phyloP scores from a whole-genome alignment of 2,797 vertebrate species.

The Dermochelys coriacea region DNA sequence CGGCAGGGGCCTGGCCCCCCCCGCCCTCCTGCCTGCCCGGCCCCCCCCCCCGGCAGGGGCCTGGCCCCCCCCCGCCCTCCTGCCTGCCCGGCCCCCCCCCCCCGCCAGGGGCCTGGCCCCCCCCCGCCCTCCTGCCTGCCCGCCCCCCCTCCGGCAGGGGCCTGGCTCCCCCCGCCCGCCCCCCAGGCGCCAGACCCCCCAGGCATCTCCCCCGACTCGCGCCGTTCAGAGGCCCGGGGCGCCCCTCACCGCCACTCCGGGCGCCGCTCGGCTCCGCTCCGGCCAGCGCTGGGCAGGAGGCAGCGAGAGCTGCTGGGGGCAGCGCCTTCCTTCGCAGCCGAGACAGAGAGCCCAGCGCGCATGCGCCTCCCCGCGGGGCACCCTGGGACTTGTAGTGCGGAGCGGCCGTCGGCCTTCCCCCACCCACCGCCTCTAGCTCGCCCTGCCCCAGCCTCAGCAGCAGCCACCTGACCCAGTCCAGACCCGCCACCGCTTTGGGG shows the following conservation, averaged over 20 bases:
- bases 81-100: too few relatives aligned
- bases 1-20: too few relatives aligned
- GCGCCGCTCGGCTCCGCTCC: neutral
- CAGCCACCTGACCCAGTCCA: neutral
- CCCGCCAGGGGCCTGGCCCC: too few relatives aligned
- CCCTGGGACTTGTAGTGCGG: neutral
- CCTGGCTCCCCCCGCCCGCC: neutral
- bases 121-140: too few relatives aligned
- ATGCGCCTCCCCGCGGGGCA: neutral
- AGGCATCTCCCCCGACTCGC: accelerated
- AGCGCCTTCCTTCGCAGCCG: neutral
- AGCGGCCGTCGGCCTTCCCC: too few relatives aligned
- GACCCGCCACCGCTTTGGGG: too few relatives aligned
- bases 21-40: too few relatives aligned
- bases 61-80: too few relatives aligned
- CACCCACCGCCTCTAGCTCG: neutral
- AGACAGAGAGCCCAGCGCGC: neutral
- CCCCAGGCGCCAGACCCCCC: too few relatives aligned
- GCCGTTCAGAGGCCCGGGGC: neutral
- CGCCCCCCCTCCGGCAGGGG: neutral
- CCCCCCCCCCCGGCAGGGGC: neutral
- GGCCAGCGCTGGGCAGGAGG: neutral
- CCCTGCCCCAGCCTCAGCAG: neutral
- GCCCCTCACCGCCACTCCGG: neutral
- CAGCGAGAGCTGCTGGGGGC: neutral